Base-by-base conservation (phyloP, 2,113 vertebrate species). In the Thalassoma bifasciatum region DNA sequence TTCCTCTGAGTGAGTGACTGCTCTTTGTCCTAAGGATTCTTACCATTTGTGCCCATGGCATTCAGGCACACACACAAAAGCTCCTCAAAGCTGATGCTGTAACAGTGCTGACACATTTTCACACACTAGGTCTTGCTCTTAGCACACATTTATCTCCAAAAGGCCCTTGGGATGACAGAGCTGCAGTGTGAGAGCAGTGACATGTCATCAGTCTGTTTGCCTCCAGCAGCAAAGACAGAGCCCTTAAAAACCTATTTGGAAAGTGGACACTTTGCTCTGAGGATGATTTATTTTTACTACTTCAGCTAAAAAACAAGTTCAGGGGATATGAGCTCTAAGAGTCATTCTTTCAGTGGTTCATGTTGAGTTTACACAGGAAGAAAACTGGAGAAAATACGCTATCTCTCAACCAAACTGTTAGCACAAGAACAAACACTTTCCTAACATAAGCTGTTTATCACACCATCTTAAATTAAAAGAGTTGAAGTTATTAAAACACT, bases 1-100 rank as follows among this genome's bases (percentile, higher is more conserved):
- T 72, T 72, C 51, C 74, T 63, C 19, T 16, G 0, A 58, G 67
- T 72, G 23, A 65, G 37, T 64, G 46, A 63, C 42, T 74, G 44
- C 59, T 49, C 38, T 40, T 46, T 66, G 59, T 80, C 42, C 53
- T 64, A 51, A 38, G 13, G 14, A 64, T 46, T 79, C 67, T 84
- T 30, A 23, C 56, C 23, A 52, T 73, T 30, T 66, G 22, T 44
- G 37, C n/a, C 54, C 4, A 7, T 42, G 44, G 63, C 61, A 30
- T 44, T 36, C 5, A 59, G 23, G 57, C 34, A 22, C 36, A 60
- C 22, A 42, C 1, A 44, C 10, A 47, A 42, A 61, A 30, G 3
- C 12, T 46, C 8, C 6, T 54, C 14, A 66, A 23, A 61, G 40
- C 12, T 12, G 14, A 44, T 44, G 6, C 10, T 19, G 5, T 24